Conservation (phyloP, 2,797 vertebrate species). For the Anabas testudineus region DNA sequence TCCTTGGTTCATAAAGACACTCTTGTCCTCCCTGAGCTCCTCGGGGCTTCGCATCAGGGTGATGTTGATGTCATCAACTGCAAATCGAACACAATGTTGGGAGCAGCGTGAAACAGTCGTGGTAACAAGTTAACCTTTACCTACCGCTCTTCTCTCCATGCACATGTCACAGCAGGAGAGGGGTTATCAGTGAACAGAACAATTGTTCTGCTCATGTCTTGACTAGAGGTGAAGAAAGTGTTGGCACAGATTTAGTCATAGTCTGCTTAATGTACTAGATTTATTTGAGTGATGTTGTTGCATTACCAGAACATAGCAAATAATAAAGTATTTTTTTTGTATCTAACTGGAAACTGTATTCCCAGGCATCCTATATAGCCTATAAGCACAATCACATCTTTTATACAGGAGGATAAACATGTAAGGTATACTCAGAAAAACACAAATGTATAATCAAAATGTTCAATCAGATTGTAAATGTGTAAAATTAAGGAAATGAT, state of each 20-base stretch:
- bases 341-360: no score
- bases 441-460: not conserved
- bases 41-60: conserved; percentile 92
- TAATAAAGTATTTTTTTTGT: no score
- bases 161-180: conserved; percentile 43
- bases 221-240: not conserved
- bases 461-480: not conserved
- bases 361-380: no score
- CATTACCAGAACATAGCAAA: no score
- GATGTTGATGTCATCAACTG: conserved; percentile 97
- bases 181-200: conserved; percentile 15
- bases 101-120: conserved; percentile 54
- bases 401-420: not conserved
- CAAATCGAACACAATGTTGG: conserved; percentile 42
- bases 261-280: no score
- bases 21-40: conserved; percentile 90
- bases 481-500: accelerated
- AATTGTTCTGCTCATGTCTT: not conserved
- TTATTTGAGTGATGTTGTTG: no score
- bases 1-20: conserved; percentile 96
- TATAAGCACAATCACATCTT: no score
- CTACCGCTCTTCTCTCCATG: conserved; percentile 15
- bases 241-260: no score
- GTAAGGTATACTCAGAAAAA: no score
- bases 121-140: conserved; percentile 28